Evolutionary conservation across 2,888 invertebrate genomes (phyloP).

Genomic region (Cryptus armator): DNA sequence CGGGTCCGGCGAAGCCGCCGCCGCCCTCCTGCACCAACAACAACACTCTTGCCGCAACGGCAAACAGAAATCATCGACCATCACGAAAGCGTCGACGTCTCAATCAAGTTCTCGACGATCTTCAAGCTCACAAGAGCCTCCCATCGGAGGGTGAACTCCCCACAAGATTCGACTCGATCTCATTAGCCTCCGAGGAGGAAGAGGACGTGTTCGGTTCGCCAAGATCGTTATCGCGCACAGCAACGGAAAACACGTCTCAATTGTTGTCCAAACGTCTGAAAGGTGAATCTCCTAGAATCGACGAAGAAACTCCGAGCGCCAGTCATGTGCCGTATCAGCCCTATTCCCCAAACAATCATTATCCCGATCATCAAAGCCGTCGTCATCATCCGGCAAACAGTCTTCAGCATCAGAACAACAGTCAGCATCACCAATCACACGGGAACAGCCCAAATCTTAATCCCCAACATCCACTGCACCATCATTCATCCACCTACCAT

Average conservation of each 20-base stretch:
- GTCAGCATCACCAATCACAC: conserved; percentile 68
- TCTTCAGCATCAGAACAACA: conserved; percentile 78
- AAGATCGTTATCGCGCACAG: conserved; percentile 77
- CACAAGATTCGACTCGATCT: conserved; percentile 71
- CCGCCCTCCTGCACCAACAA: conserved; percentile 86
- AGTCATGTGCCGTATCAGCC: conserved; percentile 59
- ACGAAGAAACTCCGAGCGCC: conserved; percentile 69
- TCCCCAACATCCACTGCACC: conserved; percentile 71
- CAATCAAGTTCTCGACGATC: conserved; percentile 92
- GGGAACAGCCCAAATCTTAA: conserved; percentile 80
- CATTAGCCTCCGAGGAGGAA: conserved; percentile 79
- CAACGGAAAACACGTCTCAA: conserved; percentile 75
- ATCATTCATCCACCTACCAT: conserved; percentile 73
- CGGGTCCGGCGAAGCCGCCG: conserved; percentile 85
- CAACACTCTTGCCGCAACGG: conserved; percentile 88
- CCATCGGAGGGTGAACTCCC: conserved; percentile 66
- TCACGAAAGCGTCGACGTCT: conserved; percentile 92
- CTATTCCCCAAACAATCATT: conserved; percentile 59
- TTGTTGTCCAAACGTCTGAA: conserved; percentile 79
- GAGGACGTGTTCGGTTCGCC: conserved; percentile 83
- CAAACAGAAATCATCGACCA: conserved; percentile 88
- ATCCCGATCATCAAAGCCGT: conserved; percentile 71
- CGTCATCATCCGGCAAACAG: conserved; percentile 80
- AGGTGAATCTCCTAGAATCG: conserved; percentile 85
- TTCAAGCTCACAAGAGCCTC: conserved; percentile 85